Evolutionary conservation across 1,140 invertebrate genomes (phyloP), one percentile per base, ranked within the genome.

Genomic region (Ptiloglossa arizonensis): DNA sequence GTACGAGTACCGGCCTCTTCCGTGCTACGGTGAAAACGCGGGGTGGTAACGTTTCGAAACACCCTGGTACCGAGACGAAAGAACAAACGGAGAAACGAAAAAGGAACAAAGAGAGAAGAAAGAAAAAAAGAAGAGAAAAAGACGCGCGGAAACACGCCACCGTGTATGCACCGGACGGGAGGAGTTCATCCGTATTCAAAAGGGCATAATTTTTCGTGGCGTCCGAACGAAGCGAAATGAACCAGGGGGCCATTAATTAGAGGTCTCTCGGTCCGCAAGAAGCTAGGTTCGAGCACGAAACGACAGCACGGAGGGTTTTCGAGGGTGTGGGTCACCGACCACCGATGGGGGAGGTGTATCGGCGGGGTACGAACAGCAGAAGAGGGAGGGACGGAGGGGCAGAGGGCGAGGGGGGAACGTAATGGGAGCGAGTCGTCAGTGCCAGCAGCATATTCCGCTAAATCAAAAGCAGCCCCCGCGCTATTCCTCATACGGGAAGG

Each of bases 401-500:
- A n/a, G n/a, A n/a, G n/a, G n/a, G n/a, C n/a, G n/a, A n/a, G 44
- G 27, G 59, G 57, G 46, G 44, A 52, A 38, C 11, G 82, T 89
- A 88, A 89, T 87, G 83, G 87, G 82, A 79, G 83, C 73, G 81
- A 87, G 88, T 90, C 89, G 87, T 91, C 90, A 90, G 86, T 91
- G 89, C 87, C 90, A 91, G 80, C 44, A 78, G 88, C 89, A 91
- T 88, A 91, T 88, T 89, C 82, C 86, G 86, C 86, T 91, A 91
- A 91, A 91, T 91, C 90, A 91, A 91, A 91, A 91, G 85, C 90
- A 90, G 89, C 84, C 46, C 63, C 70, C 68, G 57, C 56, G 62
- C 79, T 85, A 85, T 89, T 90, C 72, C 89, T 90, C 86, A 82
- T 76, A 77, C 71, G 83, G 35, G 78, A 72, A 70, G 79, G 75